Base-by-base conservation (phyloP, 2,888 invertebrate genomes). In the Salpingus planirostris region DNA sequence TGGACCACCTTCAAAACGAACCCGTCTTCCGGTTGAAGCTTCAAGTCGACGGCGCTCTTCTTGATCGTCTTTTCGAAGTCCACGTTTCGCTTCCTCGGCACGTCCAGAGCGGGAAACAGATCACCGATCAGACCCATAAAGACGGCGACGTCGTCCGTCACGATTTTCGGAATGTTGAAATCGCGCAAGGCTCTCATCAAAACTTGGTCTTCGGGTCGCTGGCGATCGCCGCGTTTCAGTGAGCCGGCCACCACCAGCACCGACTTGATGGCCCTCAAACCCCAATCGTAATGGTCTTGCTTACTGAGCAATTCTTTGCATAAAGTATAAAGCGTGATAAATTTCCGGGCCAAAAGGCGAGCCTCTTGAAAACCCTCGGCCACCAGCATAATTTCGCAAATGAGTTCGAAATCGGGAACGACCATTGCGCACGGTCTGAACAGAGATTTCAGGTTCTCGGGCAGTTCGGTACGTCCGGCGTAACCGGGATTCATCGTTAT, bases 401-500 rank as follows among this genome's bases (percentile, higher is more conserved):
- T 95, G 54, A 95, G 62, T 50, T 91, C 93, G 64, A 92, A 91
- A 66, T 95, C 95, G 1, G 95, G 95, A 8, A 95, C 93, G 7
- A 95, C 92, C 95, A 95, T 95, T 33, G 93, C 93, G 61, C 93
- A 95, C 1, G 95, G 93, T 54, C 93, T 70, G 53, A 80, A 80
- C 5, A 80, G 54, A 2, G 80, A 78, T 55, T 80, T 65, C 70
- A 59, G 74, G 64, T 90, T 90, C 63, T 90, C 90, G 0, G 90
- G 90, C 29, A 90, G 66, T 60, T 90, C 90, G 0, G 89, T 86
- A 44, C 93, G 71, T 1, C 93, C 93, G 2, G 93, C 92, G 59
- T 93, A 93, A 11, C 92, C 93, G 0, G 93, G 93, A 66, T 93
- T 93, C 93, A 93, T 93, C 0, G 93, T 93, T 36, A 95, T 92